These are phyloP conservation scores for Tineola bisselliella DNA, from an alignment of 2,888 invertebrate genomes.

Conservation along the genomic window DNA sequence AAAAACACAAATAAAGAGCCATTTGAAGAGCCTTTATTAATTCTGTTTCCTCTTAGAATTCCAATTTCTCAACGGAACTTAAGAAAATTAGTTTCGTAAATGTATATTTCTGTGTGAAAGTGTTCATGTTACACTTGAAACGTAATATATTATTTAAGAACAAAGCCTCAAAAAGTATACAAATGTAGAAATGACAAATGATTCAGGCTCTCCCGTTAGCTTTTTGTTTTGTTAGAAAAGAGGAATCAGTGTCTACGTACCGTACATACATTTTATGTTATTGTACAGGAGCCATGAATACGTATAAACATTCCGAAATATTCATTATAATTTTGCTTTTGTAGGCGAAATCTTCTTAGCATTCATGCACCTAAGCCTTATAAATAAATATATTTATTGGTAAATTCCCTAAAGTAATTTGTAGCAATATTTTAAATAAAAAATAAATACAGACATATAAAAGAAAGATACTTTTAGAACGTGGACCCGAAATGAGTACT, in stretches of 20 bases:
- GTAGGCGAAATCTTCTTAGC: no score
- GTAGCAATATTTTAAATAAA: no score
- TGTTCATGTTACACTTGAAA: not conserved
- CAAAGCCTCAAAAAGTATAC: conserved; percentile 6
- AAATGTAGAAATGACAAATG: conserved; percentile 13
- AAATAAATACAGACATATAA: no score
- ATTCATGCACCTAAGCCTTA: no score
- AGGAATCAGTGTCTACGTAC: conserved; percentile 6
- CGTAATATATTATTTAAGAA: conserved; percentile 10
- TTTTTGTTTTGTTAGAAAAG: conserved; percentile 9
- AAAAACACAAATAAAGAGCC: no score
- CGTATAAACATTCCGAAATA: not conserved
- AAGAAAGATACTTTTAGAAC: no score
- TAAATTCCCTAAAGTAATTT: no score
- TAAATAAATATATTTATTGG: no score
- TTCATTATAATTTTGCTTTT: no score
- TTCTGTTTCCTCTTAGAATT: not conserved
- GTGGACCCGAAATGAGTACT: no score
- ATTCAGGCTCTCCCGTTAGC: conserved; percentile 3
- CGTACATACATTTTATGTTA: not conserved
- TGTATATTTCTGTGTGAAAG: not conserved
- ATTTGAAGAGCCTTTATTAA: no score
- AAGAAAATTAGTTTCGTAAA: conserved; percentile 1
- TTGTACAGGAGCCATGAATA: not conserved
- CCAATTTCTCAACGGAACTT: not conserved